Conservation (phyloP, 2,888 invertebrate species). For the Pristionchus entomophagus region DNA sequence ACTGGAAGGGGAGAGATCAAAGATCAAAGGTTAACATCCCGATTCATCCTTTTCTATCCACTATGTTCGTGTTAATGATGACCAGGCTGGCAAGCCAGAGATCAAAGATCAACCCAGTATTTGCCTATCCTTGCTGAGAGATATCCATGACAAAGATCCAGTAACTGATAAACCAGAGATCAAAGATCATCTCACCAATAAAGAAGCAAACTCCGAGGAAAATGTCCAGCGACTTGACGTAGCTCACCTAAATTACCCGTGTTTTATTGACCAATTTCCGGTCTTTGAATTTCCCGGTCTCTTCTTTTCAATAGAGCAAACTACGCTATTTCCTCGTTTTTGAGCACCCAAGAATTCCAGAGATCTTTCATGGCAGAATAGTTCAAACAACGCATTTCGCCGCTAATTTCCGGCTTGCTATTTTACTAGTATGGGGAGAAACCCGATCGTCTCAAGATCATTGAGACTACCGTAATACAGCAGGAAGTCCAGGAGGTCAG, state of each 20-base stretch:
- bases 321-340: background rate
- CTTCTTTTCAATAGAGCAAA: background rate
- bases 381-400: background rate
- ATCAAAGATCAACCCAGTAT: constrained; percentile 16
- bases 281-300: too few species aligned
- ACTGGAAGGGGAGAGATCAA: constrained; percentile 59
- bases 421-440: background rate
- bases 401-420: background rate
- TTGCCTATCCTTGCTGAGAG: too few species aligned
- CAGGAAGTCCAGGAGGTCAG: background rate
- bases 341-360: background rate
- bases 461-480: background rate
- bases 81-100: too few species aligned
- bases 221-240: constrained; percentile 77
- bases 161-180: background rate
- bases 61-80: too few species aligned
- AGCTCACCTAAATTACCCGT: constrained; percentile 64
- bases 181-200: constrained; percentile 67
- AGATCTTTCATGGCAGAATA: background rate
- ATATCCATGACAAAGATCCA: too few species aligned
- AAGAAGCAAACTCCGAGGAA: constrained; percentile 77
- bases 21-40: background rate
- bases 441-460: too few species aligned
- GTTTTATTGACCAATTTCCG: too few species aligned
- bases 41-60: background rate